phyloP scores from a whole-genome alignment of 1,140 invertebrate genomes.

The Ladona fulva region DNA sequence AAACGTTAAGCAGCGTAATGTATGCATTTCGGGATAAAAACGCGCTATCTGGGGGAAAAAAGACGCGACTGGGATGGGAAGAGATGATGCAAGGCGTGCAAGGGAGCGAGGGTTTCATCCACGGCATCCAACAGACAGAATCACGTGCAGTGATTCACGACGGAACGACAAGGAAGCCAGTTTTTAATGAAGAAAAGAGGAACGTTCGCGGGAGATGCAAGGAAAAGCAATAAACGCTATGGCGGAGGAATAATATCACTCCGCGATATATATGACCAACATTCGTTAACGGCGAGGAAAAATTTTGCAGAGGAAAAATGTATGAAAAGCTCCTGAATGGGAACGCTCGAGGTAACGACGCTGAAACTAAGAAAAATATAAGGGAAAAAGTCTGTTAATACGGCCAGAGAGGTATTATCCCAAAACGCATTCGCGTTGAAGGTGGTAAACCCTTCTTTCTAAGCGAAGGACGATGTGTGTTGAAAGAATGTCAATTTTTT shows the following conservation, averaged over 20 bases:
- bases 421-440: too few species aligned
- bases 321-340: background rate
- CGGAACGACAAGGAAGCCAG: background rate
- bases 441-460: too few species aligned
- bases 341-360: too few species aligned
- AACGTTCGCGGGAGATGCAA: background rate
- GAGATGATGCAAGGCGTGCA: background rate
- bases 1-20: background rate
- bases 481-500: too few species aligned
- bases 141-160: background rate
- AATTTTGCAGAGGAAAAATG: background rate
- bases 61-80: background rate
- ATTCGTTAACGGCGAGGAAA: background rate
- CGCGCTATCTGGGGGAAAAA: background rate
- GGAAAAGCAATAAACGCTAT: background rate
- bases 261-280: background rate
- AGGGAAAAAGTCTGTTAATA: too few species aligned
- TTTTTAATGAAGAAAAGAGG: slow-evolving; percentile 3
- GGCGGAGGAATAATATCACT: background rate
- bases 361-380: too few species aligned
- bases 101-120: background rate
- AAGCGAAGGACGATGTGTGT: too few species aligned
- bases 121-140: background rate
- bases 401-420: too few species aligned
- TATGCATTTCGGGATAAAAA: background rate